Evolutionary conservation across 1,140 invertebrate species (phyloP).

Genomic region (Steinernema khuongi): DNA sequence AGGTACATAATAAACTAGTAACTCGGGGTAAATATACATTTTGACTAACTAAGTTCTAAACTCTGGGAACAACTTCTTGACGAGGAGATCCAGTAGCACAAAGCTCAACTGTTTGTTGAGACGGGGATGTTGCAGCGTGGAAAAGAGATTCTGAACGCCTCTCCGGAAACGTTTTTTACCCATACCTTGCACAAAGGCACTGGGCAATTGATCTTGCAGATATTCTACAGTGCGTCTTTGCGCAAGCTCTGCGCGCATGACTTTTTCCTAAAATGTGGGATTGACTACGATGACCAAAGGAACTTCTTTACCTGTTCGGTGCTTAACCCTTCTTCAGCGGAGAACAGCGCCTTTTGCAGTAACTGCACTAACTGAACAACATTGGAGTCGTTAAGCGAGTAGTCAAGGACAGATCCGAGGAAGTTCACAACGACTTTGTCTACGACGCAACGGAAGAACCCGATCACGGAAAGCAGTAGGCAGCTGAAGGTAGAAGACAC

Average conservation of each 20-base stretch:
- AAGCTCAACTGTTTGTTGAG: constrained; percentile 37
- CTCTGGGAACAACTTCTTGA: constrained; percentile 23
- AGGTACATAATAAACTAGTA: not conserved
- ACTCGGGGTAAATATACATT: not conserved
- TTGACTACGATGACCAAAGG: not conserved
- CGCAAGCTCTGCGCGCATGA: constrained; percentile 29
- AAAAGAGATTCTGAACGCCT: constrained; percentile 20
- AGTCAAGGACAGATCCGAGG: not conserved
- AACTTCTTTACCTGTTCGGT: constrained; percentile 8
- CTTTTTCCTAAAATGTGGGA: constrained; percentile 26
- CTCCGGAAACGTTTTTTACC: constrained; percentile 20
- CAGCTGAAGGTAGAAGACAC: not conserved
- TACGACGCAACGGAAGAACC: not conserved
- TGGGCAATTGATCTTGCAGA: constrained; percentile 25
- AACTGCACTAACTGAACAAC: not conserved
- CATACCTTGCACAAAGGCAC: constrained; percentile 1
- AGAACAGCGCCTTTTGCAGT: not conserved
- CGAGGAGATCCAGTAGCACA: constrained; percentile 26
- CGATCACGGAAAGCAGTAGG: not conserved
- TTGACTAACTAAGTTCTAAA: constrained; percentile 1
- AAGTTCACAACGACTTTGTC: constrained; percentile 8
- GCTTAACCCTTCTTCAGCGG: constrained; percentile 2
- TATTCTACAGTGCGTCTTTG: constrained; percentile 24
- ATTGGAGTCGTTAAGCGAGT: not conserved
- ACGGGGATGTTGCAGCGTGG: constrained; percentile 29